Conservation (phyloP, 2,113 vertebrate genomes). For the Silurus glanis region DNA sequence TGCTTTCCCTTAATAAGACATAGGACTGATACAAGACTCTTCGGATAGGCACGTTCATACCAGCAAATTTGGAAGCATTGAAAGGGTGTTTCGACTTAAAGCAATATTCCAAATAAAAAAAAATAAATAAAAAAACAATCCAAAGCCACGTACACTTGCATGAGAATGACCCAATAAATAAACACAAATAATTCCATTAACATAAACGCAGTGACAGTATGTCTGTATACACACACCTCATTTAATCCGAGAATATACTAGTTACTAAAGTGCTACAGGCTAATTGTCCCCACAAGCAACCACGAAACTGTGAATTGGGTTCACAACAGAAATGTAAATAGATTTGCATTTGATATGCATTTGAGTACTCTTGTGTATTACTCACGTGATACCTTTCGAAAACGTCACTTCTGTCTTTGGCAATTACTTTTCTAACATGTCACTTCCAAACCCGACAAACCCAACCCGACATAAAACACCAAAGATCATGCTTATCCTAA, state of each 20-base stretch:
- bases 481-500: constrained; percentile 40
- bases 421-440: constrained; percentile 50
- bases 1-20: constrained; percentile 15
- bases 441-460: constrained; percentile 25
- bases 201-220: constrained; percentile 17
- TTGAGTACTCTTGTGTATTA: constrained; percentile 46
- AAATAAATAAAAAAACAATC: not conserved
- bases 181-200: constrained; percentile 41
- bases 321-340: constrained; percentile 52
- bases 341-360: constrained; percentile 42
- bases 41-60: constrained; percentile 72
- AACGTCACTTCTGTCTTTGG: constrained; percentile 66
- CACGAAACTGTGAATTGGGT: constrained; percentile 26
- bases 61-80: constrained; percentile 71
- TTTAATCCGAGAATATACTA: constrained; percentile 44
- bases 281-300: constrained; percentile 52
- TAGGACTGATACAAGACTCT: constrained; percentile 59
- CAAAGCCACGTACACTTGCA: not conserved
- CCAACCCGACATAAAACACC: constrained; percentile 42
- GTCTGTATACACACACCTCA: constrained; percentile 15
- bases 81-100: constrained; percentile 61
- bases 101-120: constrained; percentile 39
- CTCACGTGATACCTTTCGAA: constrained; percentile 12
- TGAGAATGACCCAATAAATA: constrained; percentile 47
- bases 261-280: constrained; percentile 73